Evolutionary conservation across 37 sponge, comb jelly and placozoan species (phyloP), one percentile per base, ranked within the genome.

Genomic region (Lycopodina hypogea): DNA sequence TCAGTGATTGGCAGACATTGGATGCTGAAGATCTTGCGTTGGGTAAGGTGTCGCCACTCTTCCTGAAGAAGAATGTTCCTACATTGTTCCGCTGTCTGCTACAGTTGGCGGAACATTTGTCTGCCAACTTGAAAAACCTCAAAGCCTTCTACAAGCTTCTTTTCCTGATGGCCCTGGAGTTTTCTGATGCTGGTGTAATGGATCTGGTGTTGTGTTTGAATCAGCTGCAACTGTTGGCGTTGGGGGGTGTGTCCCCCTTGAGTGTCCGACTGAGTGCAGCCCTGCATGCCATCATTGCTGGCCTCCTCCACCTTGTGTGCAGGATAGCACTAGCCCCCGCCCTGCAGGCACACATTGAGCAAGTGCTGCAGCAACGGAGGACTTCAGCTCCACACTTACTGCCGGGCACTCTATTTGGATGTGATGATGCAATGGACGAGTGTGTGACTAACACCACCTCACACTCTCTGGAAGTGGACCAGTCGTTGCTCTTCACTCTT

Each of bases 101-200:
- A 12, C 51, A 78, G 28, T 78, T 60, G 7, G 78, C 78, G 19
- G 42, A 28, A 22, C 34, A 28, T n/a, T 59, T 84, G 50, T 72
- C 85, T 19, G 34, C 37, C 15, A 21, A 34, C 58, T 30, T 19
- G 24, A 67, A 72, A 19, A 72, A 85, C 28, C 53, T 85, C 17
- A 78, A 62, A 18, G 86, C 79, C 24, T 85, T 72, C 50, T 85
- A 85, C 72, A 58, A 62, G 51, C 80, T 85, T 26, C 72, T 85
- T 9, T 70, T 52, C 51, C 86, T 85, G 18, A 38, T 85, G 29
- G 38, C 68, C 4, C 68, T 85, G n/a, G 86, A 85, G 57, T 74
- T 78, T 52, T 69, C 68, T 48, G 70, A 64, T 21, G 56, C 77
- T 38, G 77, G 77, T 39, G n/a, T 23, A 6, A 29, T 76, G 19